A percentile compares a stretch with the other conserved stretches of the same genome.
Evolutionary conservation across 2,797 vertebrate genomes (phyloP).

Genomic region (Enteromius trimaculatus): DNA sequence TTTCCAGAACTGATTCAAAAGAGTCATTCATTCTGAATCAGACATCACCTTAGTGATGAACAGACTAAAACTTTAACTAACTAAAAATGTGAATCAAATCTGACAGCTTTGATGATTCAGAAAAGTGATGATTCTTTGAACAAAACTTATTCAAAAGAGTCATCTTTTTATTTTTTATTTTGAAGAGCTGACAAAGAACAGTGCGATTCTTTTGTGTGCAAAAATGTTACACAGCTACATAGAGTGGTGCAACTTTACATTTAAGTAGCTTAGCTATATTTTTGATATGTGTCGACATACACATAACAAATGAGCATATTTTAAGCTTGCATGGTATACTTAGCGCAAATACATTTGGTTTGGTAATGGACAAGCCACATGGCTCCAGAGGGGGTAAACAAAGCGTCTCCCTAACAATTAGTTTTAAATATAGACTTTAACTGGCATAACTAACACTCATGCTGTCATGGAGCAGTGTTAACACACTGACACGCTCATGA

Average conservation of each 20-base stretch:
- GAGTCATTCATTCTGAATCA: neutral
- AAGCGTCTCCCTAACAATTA: conserved; percentile 66
- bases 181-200: neutral
- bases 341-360: conserved; percentile 47
- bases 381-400: conserved; percentile 67
- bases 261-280: neutral
- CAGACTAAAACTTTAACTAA: neutral
- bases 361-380: conserved; percentile 57
- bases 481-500: conserved; percentile 41
- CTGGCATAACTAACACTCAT: conserved; percentile 32
- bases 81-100: neutral
- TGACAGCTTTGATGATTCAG: neutral
- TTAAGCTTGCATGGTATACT: conserved; percentile 38
- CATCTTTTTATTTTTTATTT: neutral
- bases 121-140: neutral
- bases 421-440: conserved; percentile 66
- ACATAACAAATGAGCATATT: conserved; percentile 39
- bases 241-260: neutral
- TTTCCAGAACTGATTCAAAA: neutral
- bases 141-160: neutral
- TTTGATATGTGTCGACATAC: conserved; percentile 10
- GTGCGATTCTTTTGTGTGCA: neutral
- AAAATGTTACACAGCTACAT: neutral
- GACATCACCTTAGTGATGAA: neutral
- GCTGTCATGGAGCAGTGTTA: conserved; percentile 3